Conservation (phyloP, 2,888 invertebrate genomes). For the Dorcus hopei region DNA sequence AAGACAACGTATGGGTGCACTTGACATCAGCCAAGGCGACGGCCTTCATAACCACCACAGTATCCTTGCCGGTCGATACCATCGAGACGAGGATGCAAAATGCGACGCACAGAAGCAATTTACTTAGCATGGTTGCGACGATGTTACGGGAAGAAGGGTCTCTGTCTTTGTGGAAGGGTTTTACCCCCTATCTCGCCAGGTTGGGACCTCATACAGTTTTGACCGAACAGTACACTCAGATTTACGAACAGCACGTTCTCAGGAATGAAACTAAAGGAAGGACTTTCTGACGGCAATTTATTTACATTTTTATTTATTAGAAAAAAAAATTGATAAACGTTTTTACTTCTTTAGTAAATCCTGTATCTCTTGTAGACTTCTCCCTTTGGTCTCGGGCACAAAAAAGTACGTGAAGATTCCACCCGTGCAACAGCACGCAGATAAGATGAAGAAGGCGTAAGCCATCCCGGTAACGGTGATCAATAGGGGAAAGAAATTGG, state of each 20-base stretch:
- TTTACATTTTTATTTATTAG: too few species aligned
- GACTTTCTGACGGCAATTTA: too few species aligned
- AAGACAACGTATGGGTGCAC: conserved; percentile 80
- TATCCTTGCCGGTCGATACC: conserved; percentile 98
- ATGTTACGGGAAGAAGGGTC: conserved; percentile 86
- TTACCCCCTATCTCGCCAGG: conserved; percentile 94
- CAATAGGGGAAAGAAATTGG: conserved; percentile 64
- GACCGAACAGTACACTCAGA: conserved; percentile 70
- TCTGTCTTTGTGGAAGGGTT: conserved; percentile 96
- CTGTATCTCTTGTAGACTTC: conserved; percentile 21
- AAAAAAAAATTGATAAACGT: too few species aligned
- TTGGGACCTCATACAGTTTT: conserved; percentile 98
- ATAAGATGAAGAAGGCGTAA: conserved; percentile 70
- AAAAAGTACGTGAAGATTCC: conserved; percentile 62
- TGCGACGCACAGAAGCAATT: conserved; percentile 79
- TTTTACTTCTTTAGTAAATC: conserved; percentile 9
- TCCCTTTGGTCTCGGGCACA: conserved; percentile 23
- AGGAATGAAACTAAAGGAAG: background rate
- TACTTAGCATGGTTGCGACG: conserved; percentile 73
- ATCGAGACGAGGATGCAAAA: conserved; percentile 99
- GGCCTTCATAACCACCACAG: conserved; percentile 91
- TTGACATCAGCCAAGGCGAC: conserved; percentile 97
- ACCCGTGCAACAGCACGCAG: conserved; percentile 55
- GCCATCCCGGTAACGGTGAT: conserved; percentile 57
- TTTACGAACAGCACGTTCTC: conserved; percentile 1